phyloP scores from a whole-genome alignment of 2,888 invertebrate genomes.

The Ernsta delagoae region DNA sequence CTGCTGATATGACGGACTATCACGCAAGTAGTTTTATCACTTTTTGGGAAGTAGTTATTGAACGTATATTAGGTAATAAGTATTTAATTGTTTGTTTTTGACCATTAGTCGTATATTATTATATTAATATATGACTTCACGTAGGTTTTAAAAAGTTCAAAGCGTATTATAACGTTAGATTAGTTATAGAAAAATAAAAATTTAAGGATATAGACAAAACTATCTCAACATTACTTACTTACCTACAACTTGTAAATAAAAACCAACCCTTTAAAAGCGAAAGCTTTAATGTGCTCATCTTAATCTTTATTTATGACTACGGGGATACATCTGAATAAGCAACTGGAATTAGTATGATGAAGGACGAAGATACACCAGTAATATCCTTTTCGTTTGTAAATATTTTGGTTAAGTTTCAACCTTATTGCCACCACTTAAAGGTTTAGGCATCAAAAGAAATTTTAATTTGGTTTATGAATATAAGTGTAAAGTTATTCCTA shows the following conservation, averaged over 20 bases:
- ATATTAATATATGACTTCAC: no score
- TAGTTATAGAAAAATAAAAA: no score
- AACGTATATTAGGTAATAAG: no score
- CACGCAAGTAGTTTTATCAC: no score
- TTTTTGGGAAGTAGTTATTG: no score
- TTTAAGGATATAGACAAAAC: no score
- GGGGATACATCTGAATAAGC: constrained; percentile 68
- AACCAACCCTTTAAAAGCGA: neutral
- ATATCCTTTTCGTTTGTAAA: neutral
- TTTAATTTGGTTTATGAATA: constrained; percentile 29
- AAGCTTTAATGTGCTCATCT: constrained; percentile 55
- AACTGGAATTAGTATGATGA: constrained; percentile 57
- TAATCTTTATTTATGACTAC: constrained; percentile 70
- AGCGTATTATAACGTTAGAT: no score
- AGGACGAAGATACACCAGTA: constrained; percentile 44
- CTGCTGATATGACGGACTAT: neutral
- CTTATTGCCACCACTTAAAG: neutral
- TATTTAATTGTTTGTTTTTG: no score
- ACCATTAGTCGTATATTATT: no score
- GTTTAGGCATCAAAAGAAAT: neutral
- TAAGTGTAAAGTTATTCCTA: constrained; percentile 49
- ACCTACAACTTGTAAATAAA: no score
- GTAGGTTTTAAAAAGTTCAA: no score
- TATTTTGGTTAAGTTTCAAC: neutral
- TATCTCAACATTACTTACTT: no score